These are phyloP conservation scores for Physella acuta DNA, from an alignment of 1,140 invertebrate genomes.

Conservation along the genomic window DNA sequence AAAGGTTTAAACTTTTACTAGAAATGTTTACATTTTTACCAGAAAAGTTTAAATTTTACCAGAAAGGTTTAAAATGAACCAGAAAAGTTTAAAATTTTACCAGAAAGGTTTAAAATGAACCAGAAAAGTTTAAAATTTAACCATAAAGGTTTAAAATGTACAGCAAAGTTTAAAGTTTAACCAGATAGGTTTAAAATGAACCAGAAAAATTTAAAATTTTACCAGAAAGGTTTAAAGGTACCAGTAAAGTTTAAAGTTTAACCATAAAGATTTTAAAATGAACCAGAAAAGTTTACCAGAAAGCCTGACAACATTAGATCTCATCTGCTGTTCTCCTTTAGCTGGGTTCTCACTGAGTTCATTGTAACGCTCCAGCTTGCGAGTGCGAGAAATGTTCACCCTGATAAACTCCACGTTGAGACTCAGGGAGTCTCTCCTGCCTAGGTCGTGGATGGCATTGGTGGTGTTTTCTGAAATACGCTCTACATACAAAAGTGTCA, in stretches of 20 bases:
- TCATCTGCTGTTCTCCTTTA: conserved; percentile 31
- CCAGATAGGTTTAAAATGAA: no score
- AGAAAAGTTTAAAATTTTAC: no score
- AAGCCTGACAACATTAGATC: conserved; percentile 70
- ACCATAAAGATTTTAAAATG: not conserved
- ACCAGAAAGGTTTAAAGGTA: not conserved
- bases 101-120: no score
- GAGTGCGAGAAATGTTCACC: conserved; percentile 81
- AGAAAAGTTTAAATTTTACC: no score
- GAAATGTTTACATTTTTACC: no score
- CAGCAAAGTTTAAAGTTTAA: no score
- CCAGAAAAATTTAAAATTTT: not conserved
- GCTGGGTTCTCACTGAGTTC: conserved; percentile 15
- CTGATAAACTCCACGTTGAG: conserved; percentile 97
- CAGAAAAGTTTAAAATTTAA: no score
- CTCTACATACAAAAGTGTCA: conserved; percentile 17
- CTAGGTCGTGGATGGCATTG: conserved; percentile 69
- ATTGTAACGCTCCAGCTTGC: conserved; percentile 43
- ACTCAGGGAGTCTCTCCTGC: conserved; percentile 91
- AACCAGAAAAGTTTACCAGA: conserved; percentile 72
- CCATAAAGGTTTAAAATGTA: no score
- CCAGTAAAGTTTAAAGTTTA: not conserved
- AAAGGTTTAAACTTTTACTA: no score
- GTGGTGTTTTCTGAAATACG: conserved; percentile 30
- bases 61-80: no score